Evolutionary conservation across 2,888 invertebrate species (phyloP), one percentile per base, ranked within the genome.

Genomic region (Chalcosyrphus nemorum): DNA sequence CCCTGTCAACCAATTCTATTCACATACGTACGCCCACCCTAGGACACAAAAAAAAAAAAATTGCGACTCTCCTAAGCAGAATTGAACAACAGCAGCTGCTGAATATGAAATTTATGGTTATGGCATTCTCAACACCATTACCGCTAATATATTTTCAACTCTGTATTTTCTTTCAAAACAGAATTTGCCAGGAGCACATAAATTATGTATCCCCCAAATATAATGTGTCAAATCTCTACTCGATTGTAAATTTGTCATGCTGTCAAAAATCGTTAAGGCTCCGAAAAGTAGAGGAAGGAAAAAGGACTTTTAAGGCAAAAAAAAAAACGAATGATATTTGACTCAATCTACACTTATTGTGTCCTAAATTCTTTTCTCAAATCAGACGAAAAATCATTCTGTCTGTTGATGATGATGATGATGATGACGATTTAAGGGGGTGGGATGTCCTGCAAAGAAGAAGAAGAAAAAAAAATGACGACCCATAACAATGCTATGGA

Each of bases 51-150:
- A 38, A 19, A 76, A 59, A 59, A 76, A 41, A 76, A 54, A 61
- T 13, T 24, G 41, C 56, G 61, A n/a, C n/a, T 41, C 61, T 63
- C 56, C 17, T 27, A 76, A 78, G 47, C 65, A 19, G 43, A 19
- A 77, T 61, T 43, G 52, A 59, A 50, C 13, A 38, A 38, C 35
- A 65, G 29, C 76, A 77, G 68, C 57, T 72, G 65, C 29, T 72
- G 65, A 80, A 59, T 72, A 74, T 47, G 27, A 80, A 72, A 81
- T 81, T 81, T 81, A 81, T 81, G 71, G 61, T 77, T 81, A 81
- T 72, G 43, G 57, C 70, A 70, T 68, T 57, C 41, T 11, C 56
- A 70, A 50, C 59, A 70, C 65, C 59, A 71, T 77, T 81, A 71
- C 59, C 68, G 50, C 61, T 54, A 63, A 74, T 74, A 63, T 56